phyloP scores from a whole-genome alignment of 2,888 invertebrate genomes.

The Brachyptera putata region DNA sequence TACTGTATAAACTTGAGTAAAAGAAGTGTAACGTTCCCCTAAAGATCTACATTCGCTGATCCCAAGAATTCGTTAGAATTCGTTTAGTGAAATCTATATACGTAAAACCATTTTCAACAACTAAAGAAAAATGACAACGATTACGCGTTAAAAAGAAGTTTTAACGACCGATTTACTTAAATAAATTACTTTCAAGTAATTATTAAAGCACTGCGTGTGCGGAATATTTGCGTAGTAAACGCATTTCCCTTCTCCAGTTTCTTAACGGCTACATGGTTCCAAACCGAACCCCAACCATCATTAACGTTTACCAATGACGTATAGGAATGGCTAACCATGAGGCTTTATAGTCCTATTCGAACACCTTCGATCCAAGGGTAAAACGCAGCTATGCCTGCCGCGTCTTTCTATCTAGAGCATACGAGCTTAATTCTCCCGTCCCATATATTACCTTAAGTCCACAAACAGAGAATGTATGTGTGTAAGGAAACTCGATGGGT shows the following conservation, averaged over 20 bases:
- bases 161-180: conserved; percentile 4
- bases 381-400: too few species aligned
- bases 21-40: too few species aligned
- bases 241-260: background rate
- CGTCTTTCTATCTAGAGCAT: too few species aligned
- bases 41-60: too few species aligned
- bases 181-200: conserved; percentile 2
- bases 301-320: conserved; percentile 14
- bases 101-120: too few species aligned
- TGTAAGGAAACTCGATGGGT: background rate
- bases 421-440: conserved; percentile 17
- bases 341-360: conserved; percentile 3
- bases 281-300: background rate
- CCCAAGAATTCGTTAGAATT: too few species aligned
- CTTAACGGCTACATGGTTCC: background rate
- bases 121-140: too few species aligned
- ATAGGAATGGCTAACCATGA: conserved; percentile 2
- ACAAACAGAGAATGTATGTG: conserved; percentile 6
- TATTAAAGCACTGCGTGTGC: conserved; percentile 1
- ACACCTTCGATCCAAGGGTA: conserved; percentile 11
- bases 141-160: conserved; percentile 1
- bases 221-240: background rate
- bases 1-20: too few species aligned
- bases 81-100: too few species aligned
- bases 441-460: conserved; percentile 18